phyloP scores from a whole-genome alignment of 2,113 vertebrate species.

The Oryzias curvinotus region DNA sequence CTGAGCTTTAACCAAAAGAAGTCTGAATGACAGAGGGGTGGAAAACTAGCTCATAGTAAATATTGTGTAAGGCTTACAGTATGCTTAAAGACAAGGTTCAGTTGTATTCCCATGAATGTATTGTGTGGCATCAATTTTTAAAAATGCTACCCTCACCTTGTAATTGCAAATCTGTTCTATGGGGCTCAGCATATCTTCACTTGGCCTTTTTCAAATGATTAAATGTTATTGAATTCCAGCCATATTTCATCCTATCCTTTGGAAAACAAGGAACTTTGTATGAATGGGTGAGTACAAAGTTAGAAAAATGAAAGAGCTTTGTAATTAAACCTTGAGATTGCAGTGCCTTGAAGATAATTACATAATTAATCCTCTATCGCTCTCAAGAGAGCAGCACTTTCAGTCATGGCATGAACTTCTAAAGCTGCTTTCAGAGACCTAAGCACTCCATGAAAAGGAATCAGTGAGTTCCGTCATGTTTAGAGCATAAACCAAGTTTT shows the following conservation, averaged over 20 bases:
- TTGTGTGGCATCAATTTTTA: constrained; percentile 13
- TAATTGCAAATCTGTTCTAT: background rate
- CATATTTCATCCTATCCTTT: constrained; percentile 51
- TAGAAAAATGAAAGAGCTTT: constrained; percentile 59
- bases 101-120: background rate
- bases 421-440: constrained; percentile 27
- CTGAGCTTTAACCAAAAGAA: constrained; percentile 26
- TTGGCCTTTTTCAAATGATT: constrained; percentile 19
- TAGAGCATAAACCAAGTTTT: background rate
- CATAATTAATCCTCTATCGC: constrained; percentile 64
- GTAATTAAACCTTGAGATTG: constrained; percentile 63
- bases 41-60: constrained; percentile 12
- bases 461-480: constrained; percentile 4
- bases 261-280: constrained; percentile 54
- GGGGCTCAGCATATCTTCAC: background rate
- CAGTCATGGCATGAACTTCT: constrained; percentile 30
- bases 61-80: background rate
- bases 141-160: background rate
- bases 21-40: constrained; percentile 2
- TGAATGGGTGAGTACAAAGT: constrained; percentile 51
- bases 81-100: background rate
- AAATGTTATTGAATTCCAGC: constrained; percentile 22
- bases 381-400: constrained; percentile 37
- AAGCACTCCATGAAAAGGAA: constrained; percentile 2
- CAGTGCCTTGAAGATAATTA: constrained; percentile 63